Conservation (phyloP, 2,797 vertebrate genomes). For the Lacerta viridis region DNA sequence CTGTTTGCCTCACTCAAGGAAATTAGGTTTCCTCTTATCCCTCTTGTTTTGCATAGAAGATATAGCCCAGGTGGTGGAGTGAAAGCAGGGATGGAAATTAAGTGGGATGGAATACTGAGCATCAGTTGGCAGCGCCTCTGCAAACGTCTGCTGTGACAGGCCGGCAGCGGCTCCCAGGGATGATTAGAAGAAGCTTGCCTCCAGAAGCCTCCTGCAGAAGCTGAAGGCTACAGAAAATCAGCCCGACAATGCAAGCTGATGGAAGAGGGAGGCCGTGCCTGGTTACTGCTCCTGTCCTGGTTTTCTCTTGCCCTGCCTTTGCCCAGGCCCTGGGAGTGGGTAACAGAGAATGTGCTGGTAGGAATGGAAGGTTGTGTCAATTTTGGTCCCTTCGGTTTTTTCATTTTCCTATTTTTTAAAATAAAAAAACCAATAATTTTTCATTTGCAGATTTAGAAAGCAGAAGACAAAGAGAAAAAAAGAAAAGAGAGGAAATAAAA, state of each 20-base stretch:
- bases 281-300: neutral
- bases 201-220: neutral
- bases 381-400: too few species aligned
- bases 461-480: too few species aligned
- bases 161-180: neutral
- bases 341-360: neutral
- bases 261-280: neutral
- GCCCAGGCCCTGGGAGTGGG: neutral
- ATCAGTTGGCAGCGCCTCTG: slow-evolving; percentile 35
- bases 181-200: neutral
- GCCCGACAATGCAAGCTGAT: too few species aligned
- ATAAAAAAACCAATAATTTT: too few species aligned
- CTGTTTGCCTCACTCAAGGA: slow-evolving; percentile 25
- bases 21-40: slow-evolving; percentile 37
- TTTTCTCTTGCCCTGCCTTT: neutral
- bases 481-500: too few species aligned
- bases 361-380: neutral
- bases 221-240: neutral
- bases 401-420: too few species aligned
- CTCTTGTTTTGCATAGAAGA: slow-evolving; percentile 45
- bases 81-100: slow-evolving; percentile 53
- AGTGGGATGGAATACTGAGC: slow-evolving; percentile 54
- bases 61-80: slow-evolving; percentile 1
- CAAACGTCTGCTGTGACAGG: slow-evolving; percentile 26
- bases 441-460: too few species aligned